Conservation (phyloP, 2,888 invertebrate species). For the Drosophila demipolita region DNA sequence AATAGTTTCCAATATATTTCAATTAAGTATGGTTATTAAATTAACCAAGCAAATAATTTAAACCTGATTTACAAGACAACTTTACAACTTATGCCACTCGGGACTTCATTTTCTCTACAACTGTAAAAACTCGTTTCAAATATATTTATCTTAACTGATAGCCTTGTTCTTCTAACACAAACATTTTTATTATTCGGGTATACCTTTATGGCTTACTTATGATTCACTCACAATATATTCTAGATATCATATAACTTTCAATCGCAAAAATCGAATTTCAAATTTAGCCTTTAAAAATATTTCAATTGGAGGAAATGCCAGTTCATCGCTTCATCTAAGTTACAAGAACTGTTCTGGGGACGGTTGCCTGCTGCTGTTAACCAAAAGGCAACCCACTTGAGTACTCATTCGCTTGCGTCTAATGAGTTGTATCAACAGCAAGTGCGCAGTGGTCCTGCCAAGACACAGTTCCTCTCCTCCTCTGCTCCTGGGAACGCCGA, state of each 20-base stretch:
- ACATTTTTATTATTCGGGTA: not conserved
- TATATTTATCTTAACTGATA: not conserved
- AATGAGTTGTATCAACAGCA: slow-evolving; percentile 83
- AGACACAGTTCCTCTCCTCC: slow-evolving; percentile 27
- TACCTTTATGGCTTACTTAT: not conserved
- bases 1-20: too few relatives aligned
- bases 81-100: too few relatives aligned
- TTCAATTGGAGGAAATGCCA: slow-evolving; percentile 1
- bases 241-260: not conserved
- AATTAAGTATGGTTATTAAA: too few relatives aligned
- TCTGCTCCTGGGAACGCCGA: slow-evolving; percentile 41
- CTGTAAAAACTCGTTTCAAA: too few relatives aligned
- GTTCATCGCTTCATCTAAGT: slow-evolving; percentile 13
- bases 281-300: slow-evolving; percentile 17
- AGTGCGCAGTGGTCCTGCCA: slow-evolving; percentile 46
- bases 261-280: not conserved
- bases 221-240: not conserved
- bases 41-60: too few relatives aligned
- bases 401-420: slow-evolving; percentile 81
- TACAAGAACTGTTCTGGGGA: slow-evolving; percentile 5
- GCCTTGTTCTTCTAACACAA: too few relatives aligned
- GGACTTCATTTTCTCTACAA: too few relatives aligned
- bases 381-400: slow-evolving; percentile 68
- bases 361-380: slow-evolving; percentile 17
- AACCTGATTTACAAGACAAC: too few relatives aligned